Conservation (phyloP, 2,888 invertebrate genomes). For the Cryptophagus acutangulus region DNA sequence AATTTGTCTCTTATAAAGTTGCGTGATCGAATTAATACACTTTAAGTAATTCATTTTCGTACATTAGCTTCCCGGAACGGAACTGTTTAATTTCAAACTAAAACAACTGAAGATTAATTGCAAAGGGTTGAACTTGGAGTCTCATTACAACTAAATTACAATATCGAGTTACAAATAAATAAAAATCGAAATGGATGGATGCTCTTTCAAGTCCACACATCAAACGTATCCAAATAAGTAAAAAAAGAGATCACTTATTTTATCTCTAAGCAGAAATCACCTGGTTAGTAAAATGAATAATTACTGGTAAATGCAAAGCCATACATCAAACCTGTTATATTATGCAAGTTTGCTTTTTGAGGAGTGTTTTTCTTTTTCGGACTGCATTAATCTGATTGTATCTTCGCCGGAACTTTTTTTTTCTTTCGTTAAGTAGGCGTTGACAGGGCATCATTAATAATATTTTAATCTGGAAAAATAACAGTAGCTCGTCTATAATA, state of each 20-base stretch:
- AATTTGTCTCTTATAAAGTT: slow-evolving; percentile 2
- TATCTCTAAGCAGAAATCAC: no score
- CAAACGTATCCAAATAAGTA: no score
- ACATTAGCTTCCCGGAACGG: no score
- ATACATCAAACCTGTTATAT: slow-evolving; percentile 28
- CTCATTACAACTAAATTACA: no score
- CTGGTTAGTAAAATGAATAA: slow-evolving; percentile 26
- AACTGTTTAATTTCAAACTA: no score
- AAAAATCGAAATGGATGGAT: no score
- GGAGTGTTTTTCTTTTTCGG: slow-evolving; percentile 15
- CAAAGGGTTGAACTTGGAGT: no score
- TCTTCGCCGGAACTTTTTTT: slow-evolving; percentile 28
- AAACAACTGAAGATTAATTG: no score
- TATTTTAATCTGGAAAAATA: slow-evolving; percentile 29
- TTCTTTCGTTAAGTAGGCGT: slow-evolving; percentile 35
- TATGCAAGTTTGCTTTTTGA: slow-evolving; percentile 23
- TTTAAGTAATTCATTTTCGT: slow-evolving; percentile 1
- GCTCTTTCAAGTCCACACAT: no score
- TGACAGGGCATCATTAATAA: slow-evolving; percentile 37
- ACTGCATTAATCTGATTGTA: slow-evolving; percentile 31
- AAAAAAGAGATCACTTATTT: no score
- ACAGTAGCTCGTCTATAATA: no score
- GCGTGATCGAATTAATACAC: background rate
- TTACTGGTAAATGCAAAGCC: slow-evolving; percentile 21
- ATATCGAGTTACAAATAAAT: no score